These are phyloP conservation scores for Staurois parvus DNA, from an alignment of 2,797 vertebrate genomes.

Conservation along the genomic window DNA sequence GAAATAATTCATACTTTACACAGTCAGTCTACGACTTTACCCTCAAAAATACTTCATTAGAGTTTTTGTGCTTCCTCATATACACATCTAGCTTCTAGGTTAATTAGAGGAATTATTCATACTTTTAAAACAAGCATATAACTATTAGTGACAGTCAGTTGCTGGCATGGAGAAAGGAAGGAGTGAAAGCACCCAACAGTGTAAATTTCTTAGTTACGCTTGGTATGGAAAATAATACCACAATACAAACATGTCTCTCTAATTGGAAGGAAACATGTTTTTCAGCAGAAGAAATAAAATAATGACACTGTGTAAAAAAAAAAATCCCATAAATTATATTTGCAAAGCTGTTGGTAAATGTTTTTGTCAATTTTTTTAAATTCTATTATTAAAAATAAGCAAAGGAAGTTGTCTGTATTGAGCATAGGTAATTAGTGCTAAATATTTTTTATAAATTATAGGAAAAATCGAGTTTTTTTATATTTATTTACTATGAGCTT, in stretches of 20 bases:
- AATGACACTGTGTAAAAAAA: not conserved
- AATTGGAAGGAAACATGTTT: constrained; percentile 31
- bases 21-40: not conserved
- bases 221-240: constrained; percentile 20
- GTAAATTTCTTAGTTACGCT: constrained; percentile 17
- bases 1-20: constrained; percentile 22
- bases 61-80: not conserved
- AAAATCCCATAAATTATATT: constrained; percentile 10
- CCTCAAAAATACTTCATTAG: constrained; percentile 31
- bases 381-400: not conserved
- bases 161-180: constrained; percentile 30
- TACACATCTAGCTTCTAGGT: constrained; percentile 18
- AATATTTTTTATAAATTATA: too few species aligned
- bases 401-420: not conserved
- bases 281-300: constrained; percentile 6
- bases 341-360: constrained; percentile 14
- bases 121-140: constrained; percentile 39
- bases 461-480: too few species aligned
- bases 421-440: not conserved
- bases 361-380: not conserved
- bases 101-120: constrained; percentile 55
- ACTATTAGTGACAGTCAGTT: constrained; percentile 22
- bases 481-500: too few species aligned
- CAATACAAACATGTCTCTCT: constrained; percentile 28
- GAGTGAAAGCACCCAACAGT: constrained; percentile 22